phyloP scores from a whole-genome alignment of 2,888 invertebrate genomes.

The Brachypalpus laphriformis region DNA sequence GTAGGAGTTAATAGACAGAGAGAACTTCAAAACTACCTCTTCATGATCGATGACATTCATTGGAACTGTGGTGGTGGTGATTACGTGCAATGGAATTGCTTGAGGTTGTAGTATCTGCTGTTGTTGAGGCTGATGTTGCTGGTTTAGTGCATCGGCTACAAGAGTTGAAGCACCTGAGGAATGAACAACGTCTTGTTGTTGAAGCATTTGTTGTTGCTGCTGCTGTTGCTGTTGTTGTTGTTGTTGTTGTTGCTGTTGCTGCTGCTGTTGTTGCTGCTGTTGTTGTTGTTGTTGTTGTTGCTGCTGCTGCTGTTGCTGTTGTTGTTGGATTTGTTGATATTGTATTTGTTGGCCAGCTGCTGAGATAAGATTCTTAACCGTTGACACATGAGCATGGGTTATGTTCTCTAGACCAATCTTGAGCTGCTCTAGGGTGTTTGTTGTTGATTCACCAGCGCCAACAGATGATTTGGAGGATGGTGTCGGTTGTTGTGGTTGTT shows the following conservation, averaged over 20 bases:
- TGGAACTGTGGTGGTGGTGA: constrained; percentile 15
- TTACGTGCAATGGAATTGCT: constrained; percentile 19
- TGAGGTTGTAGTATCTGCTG: constrained; percentile 20
- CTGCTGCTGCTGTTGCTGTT: constrained; percentile 37
- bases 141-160: constrained; percentile 26
- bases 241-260: constrained; percentile 75
- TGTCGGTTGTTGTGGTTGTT: background rate
- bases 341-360: constrained; percentile 75
- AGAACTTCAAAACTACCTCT: constrained; percentile 62
- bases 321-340: constrained; percentile 74
- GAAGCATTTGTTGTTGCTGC: constrained; percentile 24
- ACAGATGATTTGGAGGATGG: constrained; percentile 18
- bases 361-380: constrained; percentile 72
- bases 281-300: constrained; percentile 50
- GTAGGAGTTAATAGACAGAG: constrained; percentile 17
- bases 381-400: constrained; percentile 83
- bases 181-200: constrained; percentile 20
- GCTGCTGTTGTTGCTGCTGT: constrained; percentile 75
- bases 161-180: constrained; percentile 49
- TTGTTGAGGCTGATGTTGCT: constrained; percentile 5
- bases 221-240: constrained; percentile 40
- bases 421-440: constrained; percentile 84
- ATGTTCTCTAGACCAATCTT: constrained; percentile 85
- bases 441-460: constrained; percentile 75
- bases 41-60: constrained; percentile 45